These are phyloP conservation scores for Holotrichia oblita DNA, from an alignment of 1,140 invertebrate species.

Conservation along the genomic window DNA sequence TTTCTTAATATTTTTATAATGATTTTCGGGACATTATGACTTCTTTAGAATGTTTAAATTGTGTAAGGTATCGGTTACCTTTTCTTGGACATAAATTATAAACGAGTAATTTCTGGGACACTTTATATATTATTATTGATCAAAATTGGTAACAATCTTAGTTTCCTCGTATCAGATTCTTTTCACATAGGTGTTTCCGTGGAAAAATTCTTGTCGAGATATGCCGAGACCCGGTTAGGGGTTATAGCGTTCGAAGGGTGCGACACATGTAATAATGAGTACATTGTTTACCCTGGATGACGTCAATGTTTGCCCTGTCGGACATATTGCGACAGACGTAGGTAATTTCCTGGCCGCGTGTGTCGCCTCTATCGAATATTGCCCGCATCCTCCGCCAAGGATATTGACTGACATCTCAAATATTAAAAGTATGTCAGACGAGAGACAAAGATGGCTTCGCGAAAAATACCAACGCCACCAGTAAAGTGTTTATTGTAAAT, in stretches of 20 bases:
- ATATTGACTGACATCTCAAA: slow-evolving; percentile 34
- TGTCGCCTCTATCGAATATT: slow-evolving; percentile 39
- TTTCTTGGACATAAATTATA: too few species aligned
- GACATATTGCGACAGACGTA: slow-evolving; percentile 55
- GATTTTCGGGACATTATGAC: background rate
- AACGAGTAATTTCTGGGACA: too few species aligned
- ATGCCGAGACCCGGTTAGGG: slow-evolving; percentile 4
- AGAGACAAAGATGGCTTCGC: slow-evolving; percentile 10
- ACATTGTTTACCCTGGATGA: slow-evolving; percentile 54
- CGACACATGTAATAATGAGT: slow-evolving; percentile 55
- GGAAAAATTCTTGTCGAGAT: slow-evolving; percentile 20
- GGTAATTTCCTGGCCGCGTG: slow-evolving; percentile 52
- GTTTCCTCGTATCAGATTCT: background rate
- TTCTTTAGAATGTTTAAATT: background rate
- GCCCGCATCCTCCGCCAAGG: slow-evolving; percentile 23
- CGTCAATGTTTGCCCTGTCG: slow-evolving; percentile 55
- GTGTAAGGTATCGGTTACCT: background rate
- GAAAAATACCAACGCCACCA: background rate
- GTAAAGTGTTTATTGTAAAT: too few species aligned
- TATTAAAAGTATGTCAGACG: slow-evolving; percentile 29
- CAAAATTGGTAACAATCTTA: background rate
- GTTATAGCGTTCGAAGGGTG: slow-evolving; percentile 40
- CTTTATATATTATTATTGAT: too few species aligned
- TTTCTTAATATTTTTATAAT: slow-evolving; percentile 19
- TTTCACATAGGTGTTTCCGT: background rate